Evolutionary conservation across 2,797 vertebrate genomes (phyloP).

Genomic region (Margarornis squamiger): DNA sequence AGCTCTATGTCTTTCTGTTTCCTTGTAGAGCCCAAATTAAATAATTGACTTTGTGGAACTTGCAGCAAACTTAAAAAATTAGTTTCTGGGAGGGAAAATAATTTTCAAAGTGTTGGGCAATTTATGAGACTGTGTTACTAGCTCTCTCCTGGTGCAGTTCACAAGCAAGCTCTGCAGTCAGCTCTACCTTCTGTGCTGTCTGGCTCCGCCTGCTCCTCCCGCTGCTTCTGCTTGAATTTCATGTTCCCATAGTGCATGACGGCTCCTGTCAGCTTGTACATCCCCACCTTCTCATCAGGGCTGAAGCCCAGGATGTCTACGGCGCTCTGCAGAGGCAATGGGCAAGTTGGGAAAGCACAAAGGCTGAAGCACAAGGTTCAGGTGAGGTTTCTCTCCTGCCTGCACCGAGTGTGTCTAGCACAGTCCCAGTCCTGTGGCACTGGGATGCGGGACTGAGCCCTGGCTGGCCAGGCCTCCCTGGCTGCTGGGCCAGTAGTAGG

Average conservation of each 20-base stretch:
- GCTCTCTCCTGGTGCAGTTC: background rate
- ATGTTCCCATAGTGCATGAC: constrained; percentile 87
- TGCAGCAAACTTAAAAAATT: background rate
- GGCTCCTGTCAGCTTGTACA: constrained; percentile 87
- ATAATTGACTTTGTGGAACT: background rate
- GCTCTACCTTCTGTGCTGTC: constrained; percentile 84
- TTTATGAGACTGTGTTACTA: background rate
- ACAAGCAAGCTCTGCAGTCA: background rate
- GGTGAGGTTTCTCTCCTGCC: background rate
- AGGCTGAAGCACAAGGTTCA: background rate
- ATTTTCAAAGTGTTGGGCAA: background rate
- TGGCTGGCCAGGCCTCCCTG: background rate
- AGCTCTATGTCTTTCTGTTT: background rate
- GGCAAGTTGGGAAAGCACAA: background rate
- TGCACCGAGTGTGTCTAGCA: accelerated
- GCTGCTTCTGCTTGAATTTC: constrained; percentile 90
- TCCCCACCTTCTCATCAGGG: constrained; percentile 82
- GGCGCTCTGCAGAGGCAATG: constrained; percentile 74
- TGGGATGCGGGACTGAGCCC: background rate
- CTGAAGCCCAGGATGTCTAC: constrained; percentile 88
- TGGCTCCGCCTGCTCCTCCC: constrained; percentile 87
- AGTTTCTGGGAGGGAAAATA: background rate
- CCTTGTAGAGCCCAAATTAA: background rate
- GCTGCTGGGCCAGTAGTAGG: background rate
- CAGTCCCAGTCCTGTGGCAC: accelerated